Evolutionary conservation across 2,888 invertebrate genomes (phyloP).

Genomic region (Orthonychiurus folsomi): DNA sequence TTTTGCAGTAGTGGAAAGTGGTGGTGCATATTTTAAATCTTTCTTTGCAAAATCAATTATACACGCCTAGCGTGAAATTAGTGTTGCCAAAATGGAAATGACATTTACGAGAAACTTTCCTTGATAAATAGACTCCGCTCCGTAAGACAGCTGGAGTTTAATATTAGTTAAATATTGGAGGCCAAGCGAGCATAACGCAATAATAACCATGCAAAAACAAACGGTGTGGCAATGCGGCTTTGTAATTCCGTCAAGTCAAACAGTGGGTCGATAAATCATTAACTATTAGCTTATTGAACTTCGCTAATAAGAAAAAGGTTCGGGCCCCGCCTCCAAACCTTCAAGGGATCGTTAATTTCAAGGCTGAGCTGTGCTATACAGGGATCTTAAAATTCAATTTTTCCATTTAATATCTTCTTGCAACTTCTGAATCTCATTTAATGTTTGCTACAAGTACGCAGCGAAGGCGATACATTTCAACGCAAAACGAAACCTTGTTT

Average conservation of each 20-base stretch:
- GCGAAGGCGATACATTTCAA: no score
- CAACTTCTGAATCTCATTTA: no score
- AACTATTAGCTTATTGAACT: background rate
- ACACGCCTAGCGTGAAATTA: background rate
- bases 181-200: background rate
- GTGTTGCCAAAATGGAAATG: background rate
- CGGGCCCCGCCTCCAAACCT: no score
- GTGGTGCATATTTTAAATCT: no score
- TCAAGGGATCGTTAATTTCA: no score
- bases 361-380: no score
- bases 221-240: background rate
- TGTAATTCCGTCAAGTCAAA: background rate
- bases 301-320: no score
- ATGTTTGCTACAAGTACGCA: no score
- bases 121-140: background rate
- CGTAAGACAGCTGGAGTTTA: background rate
- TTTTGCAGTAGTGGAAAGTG: no score
- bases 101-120: background rate
- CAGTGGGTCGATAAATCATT: background rate
- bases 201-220: background rate
- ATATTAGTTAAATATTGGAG: background rate
- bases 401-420: no score
- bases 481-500: no score
- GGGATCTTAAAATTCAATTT: no score
- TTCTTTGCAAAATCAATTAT: background rate